Evolutionary conservation across 2,888 invertebrate genomes (phyloP), one percentile per base, ranked within the genome.

Genomic region (Drosophila prolongata): DNA sequence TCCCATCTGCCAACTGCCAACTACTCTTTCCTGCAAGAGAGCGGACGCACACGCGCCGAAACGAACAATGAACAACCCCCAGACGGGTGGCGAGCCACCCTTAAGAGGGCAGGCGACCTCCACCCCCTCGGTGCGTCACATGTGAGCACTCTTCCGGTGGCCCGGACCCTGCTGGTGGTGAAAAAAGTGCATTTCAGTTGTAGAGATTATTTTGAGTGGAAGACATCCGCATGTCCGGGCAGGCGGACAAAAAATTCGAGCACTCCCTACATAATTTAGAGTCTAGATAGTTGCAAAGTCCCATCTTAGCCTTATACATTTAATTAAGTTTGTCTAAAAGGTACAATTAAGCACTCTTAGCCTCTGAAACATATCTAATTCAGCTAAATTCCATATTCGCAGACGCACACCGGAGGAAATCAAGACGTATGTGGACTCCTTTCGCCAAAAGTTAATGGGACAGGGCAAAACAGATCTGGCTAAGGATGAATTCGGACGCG

Each of bases 371-470:
- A 6, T 59, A 10, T 27, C 1, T 11, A 6, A 47, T 27, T 9
- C 13, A 10, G 16, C 13, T 16, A 13, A 13, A n/a, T 47, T 65
- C 40, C 2, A 42, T 2, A 6, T 40, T 37, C 90, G 92, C 93
- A 98, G 98, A 92, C 97, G 96, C 92, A 95, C 95, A 56, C 95
- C 95, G 87, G 97, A 97, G 89, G 97, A 98, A 91, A 97, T 99
- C 75, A 95, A 95, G 79, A 94, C 94, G 88, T 97, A 98, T 90
- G 97, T 99, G 77, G 95, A 96, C 66, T 95, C 96, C 58, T 99
- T 97, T 93, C 94, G 99, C 66, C 95, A 95, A 87, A 96, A 97
- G 94, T 93, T 99, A 89, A 95, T 96, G 92, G 95, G 97, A 91
- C 94, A 90, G 79, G 90, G 93, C 90, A 91, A 92, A 90, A 90